Base-by-base conservation (phyloP, 2,888 invertebrate genomes). In the Germaria angustata region DNA sequence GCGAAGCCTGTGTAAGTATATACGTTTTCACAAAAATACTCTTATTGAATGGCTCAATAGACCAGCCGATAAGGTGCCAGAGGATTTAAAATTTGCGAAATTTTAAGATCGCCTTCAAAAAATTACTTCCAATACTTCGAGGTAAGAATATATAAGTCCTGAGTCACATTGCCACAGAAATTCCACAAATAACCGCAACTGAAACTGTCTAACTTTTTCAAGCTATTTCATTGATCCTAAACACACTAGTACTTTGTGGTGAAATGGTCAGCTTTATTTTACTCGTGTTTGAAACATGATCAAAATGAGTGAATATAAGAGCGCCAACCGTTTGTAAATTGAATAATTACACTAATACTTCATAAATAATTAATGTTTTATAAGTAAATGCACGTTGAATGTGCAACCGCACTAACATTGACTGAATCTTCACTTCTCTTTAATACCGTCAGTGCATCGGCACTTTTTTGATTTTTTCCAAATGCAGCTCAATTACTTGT, bases 291-390 rank as follows among this genome's bases (percentile, higher is more conserved):
- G 55, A 46, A 82, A 69, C 53, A 71, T 75, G 73, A 79, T 66
- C 44, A 53, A 71, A 82, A 82, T 53, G 79, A 69, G 78, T 66
- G 55, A 68, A 69, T 57, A 61, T 68, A 65, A 65, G 73, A 78
- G 69, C 84, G 73, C 76, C 79, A 77, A 78, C 81, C 78, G 84
- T 85, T 86, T 85, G 86, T 85, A 87, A 87, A 87, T 87, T 87
- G 87, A 87, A 87, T 87, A 87, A 87, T 87, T 86, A 87, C 86
- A 86, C 85, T 87, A 87, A 87, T 86, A 87, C 87, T 87, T 87
- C 87, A 87, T 87, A 86, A 87, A 86, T 87, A 87, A 87, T 87
- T 87, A 87, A 87, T 87, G 86, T 86, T 87, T 85, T 85, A 85
- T 85, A 86, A 84, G 68, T 59, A 76, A 72, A 77, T 55, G 72